phyloP scores from a whole-genome alignment of 2,113 vertebrate genomes.

The Coturnix japonica region DNA sequence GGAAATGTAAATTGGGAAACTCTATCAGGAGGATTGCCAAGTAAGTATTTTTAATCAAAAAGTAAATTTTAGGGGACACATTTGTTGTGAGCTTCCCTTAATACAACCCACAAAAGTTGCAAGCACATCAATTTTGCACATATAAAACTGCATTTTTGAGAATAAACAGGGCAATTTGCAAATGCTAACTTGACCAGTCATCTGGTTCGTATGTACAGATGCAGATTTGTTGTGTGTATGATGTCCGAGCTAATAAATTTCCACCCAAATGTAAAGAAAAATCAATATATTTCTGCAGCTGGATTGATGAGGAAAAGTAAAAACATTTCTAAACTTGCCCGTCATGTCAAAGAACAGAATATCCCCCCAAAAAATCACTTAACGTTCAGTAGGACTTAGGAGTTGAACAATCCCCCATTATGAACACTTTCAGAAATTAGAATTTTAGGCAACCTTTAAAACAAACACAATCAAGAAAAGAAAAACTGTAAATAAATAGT shows the following conservation, averaged over 20 bases:
- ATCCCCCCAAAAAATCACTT: neutral
- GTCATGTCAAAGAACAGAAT: neutral
- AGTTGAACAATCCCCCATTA: neutral
- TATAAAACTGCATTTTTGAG: slow-evolving; percentile 2
- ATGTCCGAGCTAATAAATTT: slow-evolving; percentile 4
- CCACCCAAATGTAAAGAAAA: neutral
- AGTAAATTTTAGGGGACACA: slow-evolving; percentile 41
- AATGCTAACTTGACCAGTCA: slow-evolving; percentile 2
- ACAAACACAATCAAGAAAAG: neutral
- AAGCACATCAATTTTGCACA: slow-evolving; percentile 36
- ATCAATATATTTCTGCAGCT: neutral
- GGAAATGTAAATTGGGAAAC: slow-evolving; percentile 64
- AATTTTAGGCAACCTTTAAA: neutral
- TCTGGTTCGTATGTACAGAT: slow-evolving; percentile 4
- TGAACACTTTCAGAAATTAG: neutral
- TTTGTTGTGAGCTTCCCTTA: slow-evolving; percentile 7
- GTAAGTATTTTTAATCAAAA: slow-evolving; percentile 68
- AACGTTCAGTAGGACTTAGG: neutral
- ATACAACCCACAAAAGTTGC: slow-evolving; percentile 35
- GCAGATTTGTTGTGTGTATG: neutral
- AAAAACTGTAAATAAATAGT: neutral
- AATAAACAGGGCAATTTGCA: slow-evolving; percentile 31
- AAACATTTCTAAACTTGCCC: neutral
- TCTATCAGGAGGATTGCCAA: slow-evolving; percentile 50
- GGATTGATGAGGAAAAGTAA: neutral